Percentiles rank a stretch among this genome's conserved stretches.
phyloP scores from a whole-genome alignment of 2,797 vertebrate species.

The Pseudocheirus occidentalis region DNA sequence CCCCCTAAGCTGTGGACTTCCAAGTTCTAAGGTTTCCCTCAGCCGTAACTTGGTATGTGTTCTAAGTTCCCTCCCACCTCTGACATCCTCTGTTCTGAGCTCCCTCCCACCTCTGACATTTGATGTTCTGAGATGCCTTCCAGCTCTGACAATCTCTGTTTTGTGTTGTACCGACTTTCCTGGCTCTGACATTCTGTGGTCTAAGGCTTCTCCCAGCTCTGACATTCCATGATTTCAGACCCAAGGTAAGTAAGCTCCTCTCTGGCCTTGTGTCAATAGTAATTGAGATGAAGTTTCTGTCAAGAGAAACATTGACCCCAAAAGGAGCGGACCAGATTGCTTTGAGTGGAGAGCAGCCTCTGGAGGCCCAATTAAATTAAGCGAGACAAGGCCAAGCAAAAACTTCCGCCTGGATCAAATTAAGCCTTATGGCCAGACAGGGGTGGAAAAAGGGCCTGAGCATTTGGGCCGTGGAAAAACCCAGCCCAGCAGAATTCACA shows the following conservation, averaged over 20 bases:
- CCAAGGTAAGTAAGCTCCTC: background rate
- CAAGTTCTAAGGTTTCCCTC: background rate
- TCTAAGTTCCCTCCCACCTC: background rate
- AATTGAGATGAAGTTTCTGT: background rate
- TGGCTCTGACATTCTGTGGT: background rate
- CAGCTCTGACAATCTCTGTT: background rate
- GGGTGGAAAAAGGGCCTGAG: conserved; percentile 32
- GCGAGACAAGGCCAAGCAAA: background rate
- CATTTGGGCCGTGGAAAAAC: conserved; percentile 9
- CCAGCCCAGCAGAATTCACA: conserved; percentile 14
- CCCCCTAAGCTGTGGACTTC: no score
- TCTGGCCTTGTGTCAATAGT: background rate
- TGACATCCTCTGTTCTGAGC: background rate
- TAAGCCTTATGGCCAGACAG: conserved; percentile 40
- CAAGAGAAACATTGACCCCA: conserved; percentile 12
- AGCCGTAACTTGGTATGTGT: background rate
- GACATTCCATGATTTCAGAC: background rate
- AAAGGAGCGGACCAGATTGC: background rate
- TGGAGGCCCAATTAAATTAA: conserved; percentile 40
- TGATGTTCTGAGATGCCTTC: background rate
- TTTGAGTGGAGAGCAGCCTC: conserved; percentile 44
- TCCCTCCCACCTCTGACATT: background rate
- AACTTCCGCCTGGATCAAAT: conserved; percentile 54
- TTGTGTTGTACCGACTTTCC: background rate
- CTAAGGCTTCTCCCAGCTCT: background rate